Evolutionary conservation across 2,888 invertebrate genomes (phyloP).

Genomic region (Phaonia tiefii): DNA sequence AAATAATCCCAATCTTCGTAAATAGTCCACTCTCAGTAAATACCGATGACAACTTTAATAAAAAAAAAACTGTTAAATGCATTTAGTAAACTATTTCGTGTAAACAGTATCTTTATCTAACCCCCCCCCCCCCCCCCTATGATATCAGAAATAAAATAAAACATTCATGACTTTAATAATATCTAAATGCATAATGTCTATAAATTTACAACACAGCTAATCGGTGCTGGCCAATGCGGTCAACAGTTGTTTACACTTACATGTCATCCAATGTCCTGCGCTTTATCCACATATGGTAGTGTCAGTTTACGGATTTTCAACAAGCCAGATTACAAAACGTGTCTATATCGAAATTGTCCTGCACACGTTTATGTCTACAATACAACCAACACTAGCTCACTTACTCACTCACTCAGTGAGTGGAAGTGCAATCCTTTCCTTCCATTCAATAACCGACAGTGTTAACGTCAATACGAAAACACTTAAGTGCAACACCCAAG

Average conservation of each 20-base stretch:
- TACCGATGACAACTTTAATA: too few species aligned
- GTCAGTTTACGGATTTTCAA: constrained; percentile 21
- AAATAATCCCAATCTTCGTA: too few species aligned
- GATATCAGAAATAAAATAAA: constrained; percentile 1
- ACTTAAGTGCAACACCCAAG: constrained; percentile 52
- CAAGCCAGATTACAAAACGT: constrained; percentile 33
- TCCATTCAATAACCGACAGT: constrained; percentile 30
- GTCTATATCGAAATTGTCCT: constrained; percentile 19
- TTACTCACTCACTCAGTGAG: not conserved
- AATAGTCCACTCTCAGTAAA: too few species aligned
- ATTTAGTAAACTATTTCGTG: too few species aligned
- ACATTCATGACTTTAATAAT: not conserved
- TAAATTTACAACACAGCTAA: constrained; percentile 5
- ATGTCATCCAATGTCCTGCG: constrained; percentile 7
- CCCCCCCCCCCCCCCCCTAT: too few species aligned
- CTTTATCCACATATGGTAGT: constrained; percentile 5
- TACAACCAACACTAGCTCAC: too few species aligned
- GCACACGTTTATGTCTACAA: constrained; percentile 27
- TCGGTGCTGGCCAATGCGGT: not conserved
- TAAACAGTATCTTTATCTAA: too few species aligned
- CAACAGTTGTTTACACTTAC: constrained; percentile 2
- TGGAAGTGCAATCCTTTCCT: constrained; percentile 6
- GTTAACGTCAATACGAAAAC: constrained; percentile 47
- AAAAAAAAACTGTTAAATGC: too few species aligned
- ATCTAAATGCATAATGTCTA: not conserved